Conservation (phyloP, 2,797 vertebrate genomes). For the Notoglanidium macrostoma region DNA sequence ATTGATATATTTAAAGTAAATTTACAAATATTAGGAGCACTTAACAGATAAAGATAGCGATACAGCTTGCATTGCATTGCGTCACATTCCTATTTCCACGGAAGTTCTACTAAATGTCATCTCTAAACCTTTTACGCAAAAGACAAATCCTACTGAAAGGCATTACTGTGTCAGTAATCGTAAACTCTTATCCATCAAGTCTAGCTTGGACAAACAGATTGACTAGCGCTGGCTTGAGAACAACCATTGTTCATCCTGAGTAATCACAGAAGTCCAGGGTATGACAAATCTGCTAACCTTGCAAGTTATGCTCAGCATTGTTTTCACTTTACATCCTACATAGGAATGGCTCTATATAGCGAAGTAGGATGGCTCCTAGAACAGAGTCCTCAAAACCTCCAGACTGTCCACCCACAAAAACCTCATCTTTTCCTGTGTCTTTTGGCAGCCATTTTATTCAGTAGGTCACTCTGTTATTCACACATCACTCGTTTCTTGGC, state of each 20-base stretch:
- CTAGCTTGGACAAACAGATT: neutral
- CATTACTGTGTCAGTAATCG: neutral
- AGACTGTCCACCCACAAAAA: constrained; percentile 7
- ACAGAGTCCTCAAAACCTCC: neutral
- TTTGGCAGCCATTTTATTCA: constrained; percentile 14
- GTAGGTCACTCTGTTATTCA: constrained; percentile 17
- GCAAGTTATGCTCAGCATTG: neutral
- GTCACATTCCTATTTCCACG: too few species aligned
- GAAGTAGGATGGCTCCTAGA: neutral
- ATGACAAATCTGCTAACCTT: constrained; percentile 13
- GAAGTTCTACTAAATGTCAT: neutral
- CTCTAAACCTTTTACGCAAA: neutral
- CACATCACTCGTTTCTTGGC: neutral
- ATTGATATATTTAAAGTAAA: neutral
- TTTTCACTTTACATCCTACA: neutral
- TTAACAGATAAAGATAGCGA: neutral
- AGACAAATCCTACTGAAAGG: neutral
- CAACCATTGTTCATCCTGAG: neutral
- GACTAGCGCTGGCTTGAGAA: neutral
- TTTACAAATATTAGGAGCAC: neutral
- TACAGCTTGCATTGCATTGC: neutral
- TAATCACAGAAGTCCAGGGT: neutral
- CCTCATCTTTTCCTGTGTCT: neutral
- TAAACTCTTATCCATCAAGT: neutral
- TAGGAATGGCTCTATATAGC: neutral